Conservation (phyloP, 2,113 vertebrate genomes). For the Artemisiospiza belli region DNA sequence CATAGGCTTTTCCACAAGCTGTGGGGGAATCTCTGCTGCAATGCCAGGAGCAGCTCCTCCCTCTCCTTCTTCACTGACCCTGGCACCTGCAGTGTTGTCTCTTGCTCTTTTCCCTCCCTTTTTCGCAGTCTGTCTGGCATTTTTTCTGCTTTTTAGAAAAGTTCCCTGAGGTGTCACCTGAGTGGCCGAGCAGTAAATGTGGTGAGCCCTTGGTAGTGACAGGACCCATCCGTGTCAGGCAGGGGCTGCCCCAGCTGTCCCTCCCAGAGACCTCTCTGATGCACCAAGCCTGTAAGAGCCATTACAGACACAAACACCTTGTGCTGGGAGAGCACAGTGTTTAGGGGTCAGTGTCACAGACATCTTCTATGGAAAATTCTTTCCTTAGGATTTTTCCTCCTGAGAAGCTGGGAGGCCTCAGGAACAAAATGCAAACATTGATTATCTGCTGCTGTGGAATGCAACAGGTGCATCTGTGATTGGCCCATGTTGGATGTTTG, state of each 20-base stretch:
- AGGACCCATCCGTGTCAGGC: neutral
- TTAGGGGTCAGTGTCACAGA: too few relatives aligned
- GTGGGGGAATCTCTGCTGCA: rapidly evolving
- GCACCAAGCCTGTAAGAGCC: neutral
- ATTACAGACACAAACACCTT: too few relatives aligned
- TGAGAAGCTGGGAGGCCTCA: too few relatives aligned
- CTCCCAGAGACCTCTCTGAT: neutral
- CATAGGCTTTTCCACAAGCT: rapidly evolving
- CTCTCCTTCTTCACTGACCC: too few relatives aligned
- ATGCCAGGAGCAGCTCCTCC: rapidly evolving
- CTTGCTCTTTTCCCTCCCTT: rapidly evolving
- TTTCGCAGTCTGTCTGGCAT: neutral
- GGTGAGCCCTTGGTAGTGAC: rapidly evolving
- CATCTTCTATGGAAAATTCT: too few relatives aligned
- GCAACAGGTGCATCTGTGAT: too few relatives aligned
- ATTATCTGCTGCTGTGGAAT: too few relatives aligned
- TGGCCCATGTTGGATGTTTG: too few relatives aligned
- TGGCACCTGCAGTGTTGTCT: too few relatives aligned
- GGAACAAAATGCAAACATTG: too few relatives aligned
- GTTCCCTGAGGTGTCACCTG: rapidly evolving
- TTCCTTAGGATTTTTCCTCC: too few relatives aligned
- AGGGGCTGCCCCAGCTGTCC: neutral
- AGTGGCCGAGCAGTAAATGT: neutral
- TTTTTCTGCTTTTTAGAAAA: neutral
- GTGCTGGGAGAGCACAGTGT: rapidly evolving